These are phyloP conservation scores for Scolopax bukidnonensis DNA, from an alignment of 2,797 vertebrate species.

Conservation along the genomic window DNA sequence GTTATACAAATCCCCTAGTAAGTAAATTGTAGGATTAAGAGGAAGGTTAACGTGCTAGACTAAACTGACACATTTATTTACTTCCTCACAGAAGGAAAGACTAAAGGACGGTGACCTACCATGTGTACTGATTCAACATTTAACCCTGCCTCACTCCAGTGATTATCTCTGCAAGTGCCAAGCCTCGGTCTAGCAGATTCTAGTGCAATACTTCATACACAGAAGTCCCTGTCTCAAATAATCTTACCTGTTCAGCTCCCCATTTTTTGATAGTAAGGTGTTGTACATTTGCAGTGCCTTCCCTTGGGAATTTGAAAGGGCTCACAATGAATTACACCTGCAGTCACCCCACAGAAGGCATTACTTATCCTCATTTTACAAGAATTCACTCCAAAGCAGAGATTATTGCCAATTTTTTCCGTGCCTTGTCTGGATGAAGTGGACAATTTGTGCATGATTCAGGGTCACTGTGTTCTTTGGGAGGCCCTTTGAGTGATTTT, in stretches of 20 bases:
- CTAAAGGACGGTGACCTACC: slow-evolving; percentile 15
- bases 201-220: not conserved
- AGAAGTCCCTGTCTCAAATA: not conserved
- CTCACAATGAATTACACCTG: not conserved
- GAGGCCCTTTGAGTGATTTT: not conserved
- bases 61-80: slow-evolving; percentile 64
- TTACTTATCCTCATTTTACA: not conserved
- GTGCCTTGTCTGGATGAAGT: not conserved
- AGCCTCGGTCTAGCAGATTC: not conserved
- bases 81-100: slow-evolving; percentile 27
- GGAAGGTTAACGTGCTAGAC: slow-evolving; percentile 56
- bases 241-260: not conserved
- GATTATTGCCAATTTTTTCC: not conserved
- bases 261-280: not conserved
- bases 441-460: not conserved
- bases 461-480: not conserved
- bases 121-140: slow-evolving; percentile 26
- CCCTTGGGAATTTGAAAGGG: not conserved
- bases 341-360: not conserved
- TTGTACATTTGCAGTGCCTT: not conserved
- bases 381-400: not conserved
- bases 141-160: slow-evolving; percentile 9
- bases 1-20: slow-evolving; percentile 64
- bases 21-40: slow-evolving; percentile 69
- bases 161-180: slow-evolving; percentile 31